A percentile compares a stretch with the other conserved stretches of the same genome.
These are phyloP conservation scores for Syngnathus scovelli DNA, from an alignment of 2,113 vertebrate species.

Conservation along the genomic window DNA sequence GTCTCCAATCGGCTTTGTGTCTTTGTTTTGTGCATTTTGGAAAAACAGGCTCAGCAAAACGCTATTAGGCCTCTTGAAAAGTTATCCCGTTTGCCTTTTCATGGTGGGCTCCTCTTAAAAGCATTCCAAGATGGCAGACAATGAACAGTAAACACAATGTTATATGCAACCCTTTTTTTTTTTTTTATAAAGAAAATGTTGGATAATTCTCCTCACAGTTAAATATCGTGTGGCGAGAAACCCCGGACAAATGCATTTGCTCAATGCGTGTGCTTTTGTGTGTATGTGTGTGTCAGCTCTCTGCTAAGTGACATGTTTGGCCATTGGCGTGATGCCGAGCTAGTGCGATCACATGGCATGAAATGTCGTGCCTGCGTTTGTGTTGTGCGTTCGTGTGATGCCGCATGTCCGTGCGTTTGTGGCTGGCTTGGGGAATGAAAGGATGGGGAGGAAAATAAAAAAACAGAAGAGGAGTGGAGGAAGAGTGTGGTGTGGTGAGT, in stretches of 20 bases:
- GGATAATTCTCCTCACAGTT: slow-evolving; percentile 34
- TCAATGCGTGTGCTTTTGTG: slow-evolving; percentile 12
- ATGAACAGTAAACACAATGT: slow-evolving; percentile 65
- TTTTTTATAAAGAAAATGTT: slow-evolving; percentile 18
- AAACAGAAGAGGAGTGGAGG: slow-evolving; percentile 16
- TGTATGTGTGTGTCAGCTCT: slow-evolving; percentile 50
- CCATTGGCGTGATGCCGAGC: slow-evolving; percentile 74
- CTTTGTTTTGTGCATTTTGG: background rate
- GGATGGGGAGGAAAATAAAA: slow-evolving; percentile 17
- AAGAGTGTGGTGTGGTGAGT: background rate
- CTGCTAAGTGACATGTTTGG: slow-evolving; percentile 77
- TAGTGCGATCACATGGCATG: slow-evolving; percentile 75
- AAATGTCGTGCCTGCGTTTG: slow-evolving; percentile 62
- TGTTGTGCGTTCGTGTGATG: slow-evolving; percentile 24
- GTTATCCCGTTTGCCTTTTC: slow-evolving; percentile 34
- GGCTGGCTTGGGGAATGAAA: slow-evolving; percentile 31
- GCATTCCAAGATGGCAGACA: slow-evolving; percentile 66
- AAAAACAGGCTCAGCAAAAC: slow-evolving; percentile 32
- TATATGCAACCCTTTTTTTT: background rate
- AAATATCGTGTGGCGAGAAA: slow-evolving; percentile 49
- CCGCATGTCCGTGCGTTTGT: slow-evolving; percentile 48
- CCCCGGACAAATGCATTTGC: slow-evolving; percentile 50
- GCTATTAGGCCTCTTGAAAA: slow-evolving; percentile 33
- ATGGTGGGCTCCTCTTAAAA: slow-evolving; percentile 53
- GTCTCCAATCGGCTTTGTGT: background rate